phyloP scores from a whole-genome alignment of 2,888 invertebrate species.

The Lymantria dispar region DNA sequence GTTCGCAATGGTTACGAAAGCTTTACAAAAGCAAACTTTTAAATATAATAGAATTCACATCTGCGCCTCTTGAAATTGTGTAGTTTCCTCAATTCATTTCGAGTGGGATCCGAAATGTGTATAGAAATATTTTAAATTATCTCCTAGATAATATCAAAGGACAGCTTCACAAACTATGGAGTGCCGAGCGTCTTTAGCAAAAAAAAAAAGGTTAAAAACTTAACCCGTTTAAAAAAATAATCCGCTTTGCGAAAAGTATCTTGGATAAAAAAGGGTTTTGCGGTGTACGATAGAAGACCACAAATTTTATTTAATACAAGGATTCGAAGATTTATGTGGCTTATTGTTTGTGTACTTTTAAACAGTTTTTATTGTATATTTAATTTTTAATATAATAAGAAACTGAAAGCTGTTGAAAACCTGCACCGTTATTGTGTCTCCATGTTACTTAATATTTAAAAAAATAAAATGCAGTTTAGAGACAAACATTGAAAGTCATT shows the following conservation, averaged over 20 bases:
- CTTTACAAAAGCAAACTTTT: background rate
- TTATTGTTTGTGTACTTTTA: slow-evolving; percentile 35
- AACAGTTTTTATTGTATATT: slow-evolving; percentile 10
- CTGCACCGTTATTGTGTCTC: background rate
- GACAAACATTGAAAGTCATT: too few species aligned
- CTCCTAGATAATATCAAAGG: slow-evolving; percentile 27
- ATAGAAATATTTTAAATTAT: slow-evolving; percentile 23
- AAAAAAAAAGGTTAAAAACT: slow-evolving; percentile 49
- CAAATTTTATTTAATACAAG: slow-evolving; percentile 58
- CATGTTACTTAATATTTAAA: background rate
- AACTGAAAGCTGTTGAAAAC: too few species aligned
- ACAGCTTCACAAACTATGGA: slow-evolving; percentile 21
- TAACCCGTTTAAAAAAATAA: slow-evolving; percentile 69
- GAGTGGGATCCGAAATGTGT: slow-evolving; percentile 21
- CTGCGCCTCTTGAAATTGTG: slow-evolving; percentile 35
- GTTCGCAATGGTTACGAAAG: background rate
- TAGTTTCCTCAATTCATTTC: slow-evolving; percentile 24
- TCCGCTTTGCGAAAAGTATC: slow-evolving; percentile 69
- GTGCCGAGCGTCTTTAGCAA: slow-evolving; percentile 32
- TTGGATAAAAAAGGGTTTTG: slow-evolving; percentile 57
- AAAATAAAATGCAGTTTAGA: too few species aligned
- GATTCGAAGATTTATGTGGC: slow-evolving; percentile 38
- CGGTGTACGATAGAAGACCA: slow-evolving; percentile 53
- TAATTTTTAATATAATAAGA: too few species aligned
- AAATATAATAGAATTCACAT: slow-evolving; percentile 15